Evolutionary conservation across 2,113 vertebrate genomes (phyloP), one percentile per base, ranked within the genome.

Genomic region (Aplodontia rufa): DNA sequence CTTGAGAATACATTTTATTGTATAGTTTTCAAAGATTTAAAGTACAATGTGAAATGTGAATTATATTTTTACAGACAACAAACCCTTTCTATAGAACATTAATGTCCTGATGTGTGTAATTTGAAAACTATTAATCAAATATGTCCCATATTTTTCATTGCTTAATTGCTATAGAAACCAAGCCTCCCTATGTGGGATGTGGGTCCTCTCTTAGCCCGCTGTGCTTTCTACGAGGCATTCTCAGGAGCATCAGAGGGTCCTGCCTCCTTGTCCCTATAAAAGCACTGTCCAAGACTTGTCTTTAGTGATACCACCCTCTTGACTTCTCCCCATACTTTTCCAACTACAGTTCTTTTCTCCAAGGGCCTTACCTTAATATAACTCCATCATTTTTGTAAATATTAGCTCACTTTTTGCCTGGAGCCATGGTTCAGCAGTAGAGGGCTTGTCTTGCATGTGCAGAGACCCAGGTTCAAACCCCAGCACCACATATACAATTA

Each of bases 161-260:
- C 71, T 62, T 89, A 6, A 28, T 60, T 71, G 14, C 71, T 71
- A 8, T 87, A 66, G 74, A 71, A 69, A 60, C 7, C 22, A 62
- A 64, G 45, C 8, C 82, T 62, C n/a, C 37, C 17, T 88, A 53
- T 42, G 19, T 87, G 53, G 66, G n/a, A 32, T 13, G 8, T 35
- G 1, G 3, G 30, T 28, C 55, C 14, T 10, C 62, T 0, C 6
- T 64, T 35, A 42, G 7, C 6, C n/a, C 4, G 1, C 2, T 75
- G 47, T 66, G 16, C 24, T 75, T 83, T 55, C 10, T 26, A 16
- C 22, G 26, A 55, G 42, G 45, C n/a, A 37, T 74, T 74, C 28
- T 45, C 10, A n/a, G 16, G 9, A 64, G 20, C 22, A 20, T n/a
- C 2, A 13, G 13, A 40, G 47, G 7, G 6, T 16, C 10, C n/a